Evolutionary conservation across 2,113 vertebrate species (phyloP).

Genomic region (Gavialis gangeticus): DNA sequence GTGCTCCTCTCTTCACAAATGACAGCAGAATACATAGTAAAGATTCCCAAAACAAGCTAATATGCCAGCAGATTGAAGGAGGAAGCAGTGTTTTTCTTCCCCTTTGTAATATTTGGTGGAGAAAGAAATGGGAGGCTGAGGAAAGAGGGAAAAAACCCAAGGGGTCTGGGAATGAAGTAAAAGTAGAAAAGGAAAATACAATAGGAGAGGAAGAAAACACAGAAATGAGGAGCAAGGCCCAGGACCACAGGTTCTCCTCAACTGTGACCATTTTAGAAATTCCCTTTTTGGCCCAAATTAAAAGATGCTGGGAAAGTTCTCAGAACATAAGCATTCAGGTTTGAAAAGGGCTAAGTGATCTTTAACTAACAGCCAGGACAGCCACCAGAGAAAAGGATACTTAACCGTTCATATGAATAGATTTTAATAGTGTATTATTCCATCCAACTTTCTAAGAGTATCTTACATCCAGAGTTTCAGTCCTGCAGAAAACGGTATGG

Average conservation of each 20-base stretch:
- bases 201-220: neutral
- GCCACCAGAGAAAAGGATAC: fast-evolving
- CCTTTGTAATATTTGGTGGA: neutral
- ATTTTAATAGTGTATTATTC: neutral
- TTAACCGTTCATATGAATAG: fast-evolving
- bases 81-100: neutral
- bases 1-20: neutral
- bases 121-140: neutral
- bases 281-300: neutral
- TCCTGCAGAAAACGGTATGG: neutral
- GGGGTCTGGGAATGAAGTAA: neutral
- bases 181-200: neutral
- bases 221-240: neutral
- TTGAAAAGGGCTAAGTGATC: neutral
- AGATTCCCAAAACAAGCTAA: neutral
- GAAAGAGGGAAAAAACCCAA: neutral
- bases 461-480: neutral
- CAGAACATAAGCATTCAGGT: neutral
- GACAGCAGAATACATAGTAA: neutral
- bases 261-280: neutral
- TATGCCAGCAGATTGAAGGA: neutral
- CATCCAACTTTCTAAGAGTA: neutral
- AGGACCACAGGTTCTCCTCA: neutral
- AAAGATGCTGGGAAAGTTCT: neutral
- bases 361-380: neutral